Conservation (phyloP, 2,888 invertebrate genomes). For the Orthonychiurus folsomi region DNA sequence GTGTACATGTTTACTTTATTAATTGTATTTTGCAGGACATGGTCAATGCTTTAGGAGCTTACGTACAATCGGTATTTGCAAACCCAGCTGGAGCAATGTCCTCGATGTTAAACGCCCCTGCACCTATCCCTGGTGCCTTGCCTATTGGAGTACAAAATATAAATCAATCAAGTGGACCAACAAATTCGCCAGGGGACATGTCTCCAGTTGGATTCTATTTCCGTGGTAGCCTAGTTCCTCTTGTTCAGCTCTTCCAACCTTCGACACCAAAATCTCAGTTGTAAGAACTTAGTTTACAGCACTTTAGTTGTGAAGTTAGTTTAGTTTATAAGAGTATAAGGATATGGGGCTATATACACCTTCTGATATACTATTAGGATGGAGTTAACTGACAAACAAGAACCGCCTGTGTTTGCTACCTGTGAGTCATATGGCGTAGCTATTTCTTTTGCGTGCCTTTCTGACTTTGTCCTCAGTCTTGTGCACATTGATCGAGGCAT, state of each 20-base stretch:
- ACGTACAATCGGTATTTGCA: conserved; percentile 83
- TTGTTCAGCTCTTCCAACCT: conserved; percentile 74
- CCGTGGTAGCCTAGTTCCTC: conserved; percentile 82
- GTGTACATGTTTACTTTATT: neutral
- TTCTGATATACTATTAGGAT: conserved; percentile 51
- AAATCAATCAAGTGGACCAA: conserved; percentile 14
- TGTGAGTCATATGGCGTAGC: conserved; percentile 94
- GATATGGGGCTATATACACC: neutral
- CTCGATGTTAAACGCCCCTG: conserved; percentile 18
- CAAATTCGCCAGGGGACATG: conserved; percentile 57
- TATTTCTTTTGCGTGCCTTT: conserved; percentile 82
- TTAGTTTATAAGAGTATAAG: neutral
- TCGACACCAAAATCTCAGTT: conserved; percentile 78
- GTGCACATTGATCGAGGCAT: conserved; percentile 61
- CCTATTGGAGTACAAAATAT: conserved; percentile 13
- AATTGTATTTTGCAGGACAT: conserved; percentile 67
- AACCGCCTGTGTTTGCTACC: conserved; percentile 74
- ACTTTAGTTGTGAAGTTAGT: conserved; percentile 4
- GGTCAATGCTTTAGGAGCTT: conserved; percentile 84
- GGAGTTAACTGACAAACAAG: conserved; percentile 91
- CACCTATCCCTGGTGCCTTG: conserved; percentile 20
- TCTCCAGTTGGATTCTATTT: conserved; percentile 86
- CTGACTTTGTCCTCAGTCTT: conserved; percentile 76
- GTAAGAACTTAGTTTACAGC: conserved; percentile 52
- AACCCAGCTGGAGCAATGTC: conserved; percentile 49